A percentile compares a stretch with the other conserved stretches of the same genome.
Evolutionary conservation across 2,888 invertebrate genomes (phyloP).

Genomic region (Seira musarum): DNA sequence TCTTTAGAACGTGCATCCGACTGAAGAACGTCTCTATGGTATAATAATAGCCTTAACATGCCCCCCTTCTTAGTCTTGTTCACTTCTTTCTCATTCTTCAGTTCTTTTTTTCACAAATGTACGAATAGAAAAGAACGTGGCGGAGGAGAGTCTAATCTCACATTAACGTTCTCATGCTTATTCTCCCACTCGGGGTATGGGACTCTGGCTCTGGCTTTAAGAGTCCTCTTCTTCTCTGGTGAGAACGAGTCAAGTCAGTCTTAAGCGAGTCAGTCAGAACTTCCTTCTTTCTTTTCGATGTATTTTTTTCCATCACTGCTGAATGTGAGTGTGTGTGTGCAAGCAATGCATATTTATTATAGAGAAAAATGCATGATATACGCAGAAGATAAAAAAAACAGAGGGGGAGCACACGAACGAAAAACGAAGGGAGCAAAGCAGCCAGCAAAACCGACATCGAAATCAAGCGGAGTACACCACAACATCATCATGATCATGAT

Average conservation of each 20-base stretch:
- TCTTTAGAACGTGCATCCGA: not conserved
- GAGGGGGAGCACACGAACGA: conserved; percentile 55
- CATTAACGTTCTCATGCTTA: conserved; percentile 9
- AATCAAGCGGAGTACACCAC: conserved; percentile 57
- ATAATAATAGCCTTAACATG: conserved; percentile 12
- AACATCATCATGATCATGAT: conserved; percentile 28
- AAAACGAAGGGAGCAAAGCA: conserved; percentile 20
- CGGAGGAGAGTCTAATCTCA: conserved; percentile 7
- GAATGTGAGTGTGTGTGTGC: not conserved
- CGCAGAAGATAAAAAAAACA: conserved; percentile 47
- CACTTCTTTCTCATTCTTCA: not conserved
- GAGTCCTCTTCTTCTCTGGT: not conserved
- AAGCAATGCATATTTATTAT: conserved; percentile 10
- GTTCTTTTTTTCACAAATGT: conserved; percentile 6
- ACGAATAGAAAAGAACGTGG: not conserved
- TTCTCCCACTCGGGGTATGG: not conserved
- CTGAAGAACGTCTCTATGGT: conserved; percentile 12
- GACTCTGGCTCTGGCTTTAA: not conserved
- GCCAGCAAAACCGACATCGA: conserved; percentile 56
- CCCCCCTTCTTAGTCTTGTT: not conserved
- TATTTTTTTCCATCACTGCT: not conserved
- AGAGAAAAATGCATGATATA: conserved; percentile 45
- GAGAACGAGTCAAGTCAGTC: conserved; percentile 29
- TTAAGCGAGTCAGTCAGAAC: conserved; percentile 36
- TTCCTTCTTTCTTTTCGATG: conserved; percentile 55